Evolutionary conservation across 2,797 vertebrate genomes (phyloP).

Genomic region (Echiichthys vipera): DNA sequence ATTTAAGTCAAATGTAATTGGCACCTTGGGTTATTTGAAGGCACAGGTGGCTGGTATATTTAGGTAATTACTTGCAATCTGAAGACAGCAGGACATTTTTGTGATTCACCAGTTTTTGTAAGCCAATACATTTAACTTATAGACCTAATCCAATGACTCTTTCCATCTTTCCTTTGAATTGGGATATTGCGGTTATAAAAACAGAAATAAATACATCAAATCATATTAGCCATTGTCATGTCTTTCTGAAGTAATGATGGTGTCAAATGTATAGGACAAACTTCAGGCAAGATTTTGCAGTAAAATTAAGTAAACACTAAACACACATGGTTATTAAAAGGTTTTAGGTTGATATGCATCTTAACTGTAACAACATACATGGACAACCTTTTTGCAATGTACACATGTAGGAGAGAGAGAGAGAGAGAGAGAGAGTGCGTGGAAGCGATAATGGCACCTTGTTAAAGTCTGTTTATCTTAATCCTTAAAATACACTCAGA

Average conservation of each 20-base stretch:
- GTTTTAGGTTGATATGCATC: slow-evolving; percentile 40
- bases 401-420: too few relatives aligned
- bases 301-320: not conserved
- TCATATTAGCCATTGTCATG: not conserved
- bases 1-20: slow-evolving; percentile 90
- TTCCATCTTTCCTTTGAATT: not conserved
- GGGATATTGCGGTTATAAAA: not conserved
- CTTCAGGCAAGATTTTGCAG: not conserved
- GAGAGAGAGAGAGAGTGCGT: slow-evolving; percentile 66
- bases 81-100: slow-evolving; percentile 24
- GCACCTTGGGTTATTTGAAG: slow-evolving; percentile 68
- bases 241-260: not conserved
- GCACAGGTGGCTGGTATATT: slow-evolving; percentile 77
- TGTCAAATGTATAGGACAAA: not conserved
- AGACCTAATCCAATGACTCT: not conserved
- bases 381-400: slow-evolving; percentile 42
- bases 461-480: slow-evolving; percentile 86
- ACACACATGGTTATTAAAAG: slow-evolving; percentile 25
- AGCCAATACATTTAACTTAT: slow-evolving; percentile 11
- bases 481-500: slow-evolving; percentile 86
- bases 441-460: slow-evolving; percentile 84
- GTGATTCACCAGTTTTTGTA: slow-evolving; percentile 9
- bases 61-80: slow-evolving; percentile 47
- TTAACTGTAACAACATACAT: slow-evolving; percentile 37
- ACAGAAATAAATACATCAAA: not conserved